These are phyloP conservation scores for Camponotus vicinus DNA, from an alignment of 1,140 invertebrate species.

Conservation along the genomic window DNA sequence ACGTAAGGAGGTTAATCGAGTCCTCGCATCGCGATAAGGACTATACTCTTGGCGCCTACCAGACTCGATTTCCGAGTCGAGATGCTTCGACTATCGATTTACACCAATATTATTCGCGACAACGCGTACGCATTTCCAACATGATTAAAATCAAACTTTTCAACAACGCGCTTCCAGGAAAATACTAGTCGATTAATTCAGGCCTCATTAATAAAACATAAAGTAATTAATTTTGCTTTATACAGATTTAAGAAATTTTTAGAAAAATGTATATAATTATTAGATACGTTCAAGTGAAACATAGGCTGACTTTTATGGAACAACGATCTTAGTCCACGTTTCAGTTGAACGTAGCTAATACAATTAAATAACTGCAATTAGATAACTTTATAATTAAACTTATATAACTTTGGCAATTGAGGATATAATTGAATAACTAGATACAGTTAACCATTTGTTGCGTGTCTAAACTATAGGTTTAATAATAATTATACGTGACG, in stretches of 20 bases:
- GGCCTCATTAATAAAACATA: background rate
- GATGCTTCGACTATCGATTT: slow-evolving; percentile 32
- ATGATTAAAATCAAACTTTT: background rate
- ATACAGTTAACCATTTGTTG: background rate
- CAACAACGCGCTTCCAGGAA: background rate
- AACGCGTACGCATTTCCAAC: no score
- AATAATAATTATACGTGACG: background rate
- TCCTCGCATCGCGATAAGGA: slow-evolving; percentile 57
- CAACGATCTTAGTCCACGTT: no score
- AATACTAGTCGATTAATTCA: background rate
- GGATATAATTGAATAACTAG: background rate
- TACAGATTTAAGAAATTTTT: background rate
- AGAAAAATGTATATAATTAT: background rate
- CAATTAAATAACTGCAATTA: slow-evolving; percentile 23
- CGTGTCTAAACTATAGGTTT: slow-evolving; percentile 20
- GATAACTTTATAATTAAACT: slow-evolving; percentile 32
- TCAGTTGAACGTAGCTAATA: no score
- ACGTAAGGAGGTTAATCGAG: slow-evolving; percentile 62
- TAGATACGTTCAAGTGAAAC: no score
- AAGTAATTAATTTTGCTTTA: background rate
- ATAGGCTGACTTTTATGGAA: no score
- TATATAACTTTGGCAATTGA: background rate
- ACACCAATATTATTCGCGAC: slow-evolving; percentile 31
- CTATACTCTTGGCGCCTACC: slow-evolving; percentile 20
- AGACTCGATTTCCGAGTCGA: slow-evolving; percentile 56